A percentile compares a stretch with the other conserved stretches of the same genome.
These are phyloP conservation scores for Pachyuromys duprasi DNA, from an alignment of 2,797 vertebrate genomes.

Conservation along the genomic window DNA sequence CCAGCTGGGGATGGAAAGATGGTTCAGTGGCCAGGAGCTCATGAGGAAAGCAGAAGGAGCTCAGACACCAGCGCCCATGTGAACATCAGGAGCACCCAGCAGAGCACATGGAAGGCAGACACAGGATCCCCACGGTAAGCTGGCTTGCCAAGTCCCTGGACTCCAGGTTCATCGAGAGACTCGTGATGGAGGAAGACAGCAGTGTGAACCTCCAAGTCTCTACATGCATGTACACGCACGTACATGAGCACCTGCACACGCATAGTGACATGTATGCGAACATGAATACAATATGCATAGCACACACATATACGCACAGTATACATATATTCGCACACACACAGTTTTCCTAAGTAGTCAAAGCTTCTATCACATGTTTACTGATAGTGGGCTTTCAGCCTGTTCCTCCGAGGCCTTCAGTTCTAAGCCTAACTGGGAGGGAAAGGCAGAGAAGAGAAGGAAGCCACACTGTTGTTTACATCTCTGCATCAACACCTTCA, in stretches of 20 bases:
- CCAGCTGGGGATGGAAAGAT: not conserved
- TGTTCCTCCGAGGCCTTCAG: not conserved
- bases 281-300: not conserved
- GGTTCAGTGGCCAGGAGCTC: not conserved
- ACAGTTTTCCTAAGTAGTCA: not conserved
- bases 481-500: not conserved
- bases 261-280: not conserved
- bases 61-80: not conserved
- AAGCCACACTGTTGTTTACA: not conserved
- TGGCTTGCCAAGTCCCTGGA: not conserved
- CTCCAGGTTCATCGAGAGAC: not conserved
- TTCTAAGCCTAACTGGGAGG: not conserved
- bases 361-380: not conserved
- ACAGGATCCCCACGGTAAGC: not conserved
- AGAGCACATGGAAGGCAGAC: not conserved
- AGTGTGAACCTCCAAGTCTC: not conserved
- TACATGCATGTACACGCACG: no score
- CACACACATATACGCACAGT: not conserved
- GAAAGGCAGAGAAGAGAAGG: not conserved
- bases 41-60: not conserved
- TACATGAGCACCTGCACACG: not conserved
- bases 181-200: not conserved
- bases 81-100: not conserved
- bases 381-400: not conserved
- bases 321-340: not conserved